Percentiles rank a stretch among this genome's conserved stretches.
phyloP scores from a whole-genome alignment of 2,113 vertebrate genomes.

The Phrynocephalus versicolor region DNA sequence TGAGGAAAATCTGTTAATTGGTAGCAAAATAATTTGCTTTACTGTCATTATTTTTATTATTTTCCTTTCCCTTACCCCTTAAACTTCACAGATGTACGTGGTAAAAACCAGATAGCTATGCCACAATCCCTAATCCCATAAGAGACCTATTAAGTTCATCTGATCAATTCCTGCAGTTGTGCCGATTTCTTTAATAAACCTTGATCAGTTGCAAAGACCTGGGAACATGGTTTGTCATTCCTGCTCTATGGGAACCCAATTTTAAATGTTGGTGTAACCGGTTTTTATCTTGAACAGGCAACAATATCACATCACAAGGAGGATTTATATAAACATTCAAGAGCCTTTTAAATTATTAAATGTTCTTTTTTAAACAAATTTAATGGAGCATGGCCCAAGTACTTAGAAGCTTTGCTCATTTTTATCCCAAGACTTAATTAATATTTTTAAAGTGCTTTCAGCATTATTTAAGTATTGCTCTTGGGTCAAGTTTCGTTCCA shows the following conservation, averaged over 20 bases:
- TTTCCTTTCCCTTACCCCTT: slow-evolving; percentile 21
- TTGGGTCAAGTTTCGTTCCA: slow-evolving; percentile 50
- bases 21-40: slow-evolving; percentile 18
- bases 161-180: slow-evolving; percentile 18
- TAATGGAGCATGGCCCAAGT: slow-evolving; percentile 62
- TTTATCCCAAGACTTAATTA: slow-evolving; percentile 64
- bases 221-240: slow-evolving; percentile 41
- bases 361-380: slow-evolving; percentile 55
- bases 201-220: slow-evolving; percentile 1
- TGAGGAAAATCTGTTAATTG: slow-evolving; percentile 1
- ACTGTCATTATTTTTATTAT: not conserved
- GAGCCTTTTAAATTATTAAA: slow-evolving; percentile 72
- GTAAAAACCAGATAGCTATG: not conserved
- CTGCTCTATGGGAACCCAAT: not conserved
- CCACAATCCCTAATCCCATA: slow-evolving; percentile 20
- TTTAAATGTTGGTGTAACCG: slow-evolving; percentile 54
- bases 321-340: slow-evolving; percentile 64
- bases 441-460: slow-evolving; percentile 53
- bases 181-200: slow-evolving; percentile 36
- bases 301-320: slow-evolving; percentile 37
- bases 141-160: slow-evolving; percentile 13
- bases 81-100: not conserved
- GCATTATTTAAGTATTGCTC: slow-evolving; percentile 50
- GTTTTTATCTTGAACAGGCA: slow-evolving; percentile 50
- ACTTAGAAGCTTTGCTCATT: slow-evolving; percentile 56